A percentile compares a stretch with the other conserved stretches of the same genome.
These are phyloP conservation scores for Glomeris marginata DNA, from an alignment of 2,888 invertebrate species.

Conservation along the genomic window DNA sequence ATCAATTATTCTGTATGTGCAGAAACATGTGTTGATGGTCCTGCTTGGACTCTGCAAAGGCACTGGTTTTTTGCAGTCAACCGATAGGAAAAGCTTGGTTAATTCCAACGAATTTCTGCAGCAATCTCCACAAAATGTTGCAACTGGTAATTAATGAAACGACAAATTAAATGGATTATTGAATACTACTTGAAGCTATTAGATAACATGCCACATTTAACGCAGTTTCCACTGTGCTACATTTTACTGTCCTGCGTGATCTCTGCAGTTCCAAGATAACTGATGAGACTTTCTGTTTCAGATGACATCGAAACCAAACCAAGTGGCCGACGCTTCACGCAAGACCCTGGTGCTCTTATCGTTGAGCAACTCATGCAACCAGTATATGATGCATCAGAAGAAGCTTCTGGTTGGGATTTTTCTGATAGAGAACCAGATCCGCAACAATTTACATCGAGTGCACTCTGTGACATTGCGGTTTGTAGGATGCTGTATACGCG, in stretches of 20 bases:
- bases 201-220: too few relatives aligned
- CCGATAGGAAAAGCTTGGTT: constrained; percentile 36
- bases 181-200: too few relatives aligned
- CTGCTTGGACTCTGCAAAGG: constrained; percentile 58
- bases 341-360: constrained; percentile 53
- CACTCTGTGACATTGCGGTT: neutral
- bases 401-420: neutral
- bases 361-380: constrained; percentile 57
- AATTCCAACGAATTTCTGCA: constrained; percentile 19
- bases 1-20: constrained; percentile 5
- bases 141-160: too few relatives aligned
- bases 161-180: too few relatives aligned
- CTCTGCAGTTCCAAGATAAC: too few relatives aligned
- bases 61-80: constrained; percentile 49
- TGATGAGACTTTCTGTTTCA: too few relatives aligned
- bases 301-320: constrained; percentile 37
- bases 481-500: neutral
- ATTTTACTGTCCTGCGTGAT: too few relatives aligned
- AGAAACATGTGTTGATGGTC: constrained; percentile 47
- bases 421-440: too few relatives aligned
- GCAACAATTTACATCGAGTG: neutral
- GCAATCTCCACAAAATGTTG: too few relatives aligned
- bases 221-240: too few relatives aligned
- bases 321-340: constrained; percentile 32
- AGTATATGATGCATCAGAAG: constrained; percentile 27